These are phyloP conservation scores for Cephus nigrinus DNA, from an alignment of 2,888 invertebrate species.

Conservation along the genomic window DNA sequence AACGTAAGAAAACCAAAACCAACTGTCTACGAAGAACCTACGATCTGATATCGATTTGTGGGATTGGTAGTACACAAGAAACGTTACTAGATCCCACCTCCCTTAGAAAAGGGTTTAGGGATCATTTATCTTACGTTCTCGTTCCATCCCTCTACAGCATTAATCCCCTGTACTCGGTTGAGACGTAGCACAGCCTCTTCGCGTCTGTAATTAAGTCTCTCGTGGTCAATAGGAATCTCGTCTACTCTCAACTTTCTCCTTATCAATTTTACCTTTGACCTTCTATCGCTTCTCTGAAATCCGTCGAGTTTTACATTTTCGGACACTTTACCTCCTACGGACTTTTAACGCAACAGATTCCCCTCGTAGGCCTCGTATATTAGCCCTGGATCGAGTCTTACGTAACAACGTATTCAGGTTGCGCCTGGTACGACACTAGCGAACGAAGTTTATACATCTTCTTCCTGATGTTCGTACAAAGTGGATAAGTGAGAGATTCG, in stretches of 20 bases:
- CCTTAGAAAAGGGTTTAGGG: constrained; percentile 24
- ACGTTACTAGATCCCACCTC: background rate
- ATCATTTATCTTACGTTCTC: constrained; percentile 33
- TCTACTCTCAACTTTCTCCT: background rate
- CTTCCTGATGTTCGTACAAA: background rate
- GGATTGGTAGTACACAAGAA: constrained; percentile 12
- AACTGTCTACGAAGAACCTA: constrained; percentile 18
- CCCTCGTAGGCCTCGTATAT: background rate
- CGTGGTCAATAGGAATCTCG: constrained; percentile 36
- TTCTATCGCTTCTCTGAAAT: background rate
- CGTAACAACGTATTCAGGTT: background rate
- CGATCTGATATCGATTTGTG: constrained; percentile 29
- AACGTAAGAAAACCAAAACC: background rate
- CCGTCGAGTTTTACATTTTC: background rate
- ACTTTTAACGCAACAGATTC: background rate
- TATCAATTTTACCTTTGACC: background rate
- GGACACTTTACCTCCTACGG: background rate
- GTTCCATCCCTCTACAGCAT: constrained; percentile 11
- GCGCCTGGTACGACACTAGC: background rate
- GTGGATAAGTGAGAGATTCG: constrained; percentile 6
- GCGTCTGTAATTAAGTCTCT: constrained; percentile 46
- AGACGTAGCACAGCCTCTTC: background rate
- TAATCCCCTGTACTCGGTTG: constrained; percentile 16
- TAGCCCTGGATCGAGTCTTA: background rate
- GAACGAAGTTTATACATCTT: background rate